Conservation (phyloP, 1,140 invertebrate genomes). For the Bombus confusus region DNA sequence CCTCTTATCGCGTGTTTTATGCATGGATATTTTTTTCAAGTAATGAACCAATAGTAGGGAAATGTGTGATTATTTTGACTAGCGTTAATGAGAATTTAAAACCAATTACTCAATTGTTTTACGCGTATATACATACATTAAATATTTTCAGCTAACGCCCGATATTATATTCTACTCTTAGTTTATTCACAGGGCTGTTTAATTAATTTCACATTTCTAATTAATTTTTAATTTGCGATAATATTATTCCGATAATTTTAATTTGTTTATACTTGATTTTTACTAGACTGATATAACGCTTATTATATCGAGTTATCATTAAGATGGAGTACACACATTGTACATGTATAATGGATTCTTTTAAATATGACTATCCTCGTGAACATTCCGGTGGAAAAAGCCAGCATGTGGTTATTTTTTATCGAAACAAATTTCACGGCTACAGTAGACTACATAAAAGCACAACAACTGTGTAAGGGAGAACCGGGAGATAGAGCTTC, state of each 20-base stretch:
- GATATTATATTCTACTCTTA: not conserved
- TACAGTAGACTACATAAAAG: not conserved
- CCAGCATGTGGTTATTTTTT: not conserved
- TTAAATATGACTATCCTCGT: not conserved
- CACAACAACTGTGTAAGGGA: conserved; percentile 9
- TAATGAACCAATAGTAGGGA: not conserved
- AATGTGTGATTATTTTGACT: not conserved
- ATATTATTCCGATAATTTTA: too few relatives aligned
- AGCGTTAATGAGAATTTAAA: not conserved
- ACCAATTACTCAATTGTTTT: not conserved
- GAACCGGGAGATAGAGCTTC: conserved; percentile 21
- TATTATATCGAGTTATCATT: too few relatives aligned
- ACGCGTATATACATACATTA: not conserved
- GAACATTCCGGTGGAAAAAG: not conserved
- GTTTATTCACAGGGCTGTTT: not conserved
- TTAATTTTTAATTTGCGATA: too few relatives aligned
- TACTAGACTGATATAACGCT: too few relatives aligned
- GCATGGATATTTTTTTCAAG: not conserved
- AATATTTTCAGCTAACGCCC: not conserved
- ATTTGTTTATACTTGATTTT: not conserved
- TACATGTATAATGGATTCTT: not conserved
- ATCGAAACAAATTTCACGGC: conserved; percentile 20
- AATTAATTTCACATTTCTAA: not conserved
- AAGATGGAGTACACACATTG: too few relatives aligned
- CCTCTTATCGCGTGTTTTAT: too few relatives aligned